Evolutionary conservation across 2,888 invertebrate species (phyloP), one percentile per base, ranked within the genome.

Genomic region (Lacanobia wlatinum): DNA sequence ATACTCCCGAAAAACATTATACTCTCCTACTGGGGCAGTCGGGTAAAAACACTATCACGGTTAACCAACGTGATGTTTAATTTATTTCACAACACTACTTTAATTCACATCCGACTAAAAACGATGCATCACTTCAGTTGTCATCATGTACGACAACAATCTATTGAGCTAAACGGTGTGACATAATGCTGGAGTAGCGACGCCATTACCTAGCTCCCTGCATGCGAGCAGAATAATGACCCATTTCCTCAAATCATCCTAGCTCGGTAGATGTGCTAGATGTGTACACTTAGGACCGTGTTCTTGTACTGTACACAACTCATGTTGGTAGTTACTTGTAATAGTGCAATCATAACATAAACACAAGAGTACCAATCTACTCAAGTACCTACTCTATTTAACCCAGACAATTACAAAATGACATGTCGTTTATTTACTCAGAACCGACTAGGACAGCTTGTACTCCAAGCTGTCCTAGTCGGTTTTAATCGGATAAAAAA

Each of bases 211-310:
- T 34, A 53, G 40, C 66, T 59, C 55, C 38, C 61, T 50, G 65
- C 43, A 43, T 72, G 58, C 55, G 69, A 83, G 69, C 80, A 70
- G 58, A 73, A 72, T 82, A 83, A 83, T 80, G 64, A 72, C 48
- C 59, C 58, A 62, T 70, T 80, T 73, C 81, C 81, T 76, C 53
- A 34, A 65, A 80, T 65, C 72, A 80, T 70, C 28, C 43, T 34
- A 53, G 53, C 48, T 12, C 28, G 43, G 28, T 73, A 82, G 14
- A 64, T 64, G 21, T 59, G 46, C 79, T 69, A 21, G 18, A 69
- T 79, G 43, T 62, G 79, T 34, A 53, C 38, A 38, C 61, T 58
- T 21, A 8, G 23, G 7, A 3, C 28, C 12, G 21, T 61, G 38
- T 67, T 64, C 63, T 65, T 53, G 34, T 60, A 59, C 59, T 50